These are phyloP conservation scores for Caenorhabditis afra DNA, from an alignment of 2,888 invertebrate genomes.

Conservation along the genomic window DNA sequence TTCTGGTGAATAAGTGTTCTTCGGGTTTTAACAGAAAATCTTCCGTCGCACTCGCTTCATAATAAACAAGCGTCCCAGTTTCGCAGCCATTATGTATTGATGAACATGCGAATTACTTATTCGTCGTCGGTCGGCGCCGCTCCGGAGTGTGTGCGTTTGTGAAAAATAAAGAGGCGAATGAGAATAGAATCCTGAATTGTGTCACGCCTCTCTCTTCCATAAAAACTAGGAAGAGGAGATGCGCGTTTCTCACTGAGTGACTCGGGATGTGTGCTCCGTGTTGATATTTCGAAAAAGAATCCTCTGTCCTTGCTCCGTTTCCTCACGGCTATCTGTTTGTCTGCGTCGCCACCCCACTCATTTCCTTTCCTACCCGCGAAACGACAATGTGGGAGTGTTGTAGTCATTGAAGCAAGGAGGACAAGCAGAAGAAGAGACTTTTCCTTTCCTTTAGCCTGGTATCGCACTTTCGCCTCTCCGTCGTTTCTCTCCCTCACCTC, in stretches of 20 bases:
- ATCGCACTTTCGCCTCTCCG: background rate
- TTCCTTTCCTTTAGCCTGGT: constrained; percentile 7
- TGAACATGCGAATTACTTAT: constrained; percentile 15
- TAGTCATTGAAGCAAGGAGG: constrained; percentile 7
- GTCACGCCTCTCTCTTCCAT: background rate
- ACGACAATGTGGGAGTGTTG: constrained; percentile 14
- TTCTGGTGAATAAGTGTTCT: no score
- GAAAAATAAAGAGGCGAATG: constrained; percentile 2
- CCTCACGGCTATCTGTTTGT: background rate
- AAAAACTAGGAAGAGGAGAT: background rate
- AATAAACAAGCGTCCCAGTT: constrained; percentile 17
- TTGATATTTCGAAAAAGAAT: background rate
- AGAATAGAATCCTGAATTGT: constrained; percentile 4
- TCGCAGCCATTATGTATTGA: constrained; percentile 14
- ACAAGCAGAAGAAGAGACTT: background rate
- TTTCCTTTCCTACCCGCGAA: constrained; percentile 3
- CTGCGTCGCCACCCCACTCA: constrained; percentile 9
- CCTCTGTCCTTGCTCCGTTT: background rate
- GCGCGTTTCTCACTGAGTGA: background rate
- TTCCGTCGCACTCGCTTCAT: background rate
- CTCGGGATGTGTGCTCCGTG: background rate
- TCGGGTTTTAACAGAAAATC: background rate
- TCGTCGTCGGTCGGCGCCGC: background rate
- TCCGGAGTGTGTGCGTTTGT: background rate
- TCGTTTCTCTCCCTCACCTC: background rate